These are phyloP conservation scores for Hylaea fasciaria DNA, from an alignment of 2,888 invertebrate species.

Conservation along the genomic window DNA sequence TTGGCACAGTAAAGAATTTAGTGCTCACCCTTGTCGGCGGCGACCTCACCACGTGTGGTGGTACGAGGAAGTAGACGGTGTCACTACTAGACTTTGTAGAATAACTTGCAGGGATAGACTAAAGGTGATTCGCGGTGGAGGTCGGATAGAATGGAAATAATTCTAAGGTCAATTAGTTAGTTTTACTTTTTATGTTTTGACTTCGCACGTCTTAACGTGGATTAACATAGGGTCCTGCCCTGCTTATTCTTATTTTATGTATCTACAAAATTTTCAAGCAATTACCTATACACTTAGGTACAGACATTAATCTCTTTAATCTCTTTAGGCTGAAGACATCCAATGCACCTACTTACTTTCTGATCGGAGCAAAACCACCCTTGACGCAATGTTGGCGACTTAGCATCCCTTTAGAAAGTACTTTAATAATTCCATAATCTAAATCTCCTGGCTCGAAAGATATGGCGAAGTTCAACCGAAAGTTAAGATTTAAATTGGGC, in stretches of 20 bases:
- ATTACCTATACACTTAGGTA: no score
- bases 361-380: conserved; percentile 10
- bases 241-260: no score
- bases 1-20: conserved; percentile 69
- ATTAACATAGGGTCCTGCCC: no score
- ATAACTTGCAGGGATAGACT: no score
- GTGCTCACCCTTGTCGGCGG: conserved; percentile 61
- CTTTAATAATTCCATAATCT: conserved; percentile 69
- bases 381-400: conserved; percentile 17
- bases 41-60: conserved; percentile 46
- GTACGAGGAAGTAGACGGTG: neutral
- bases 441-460: conserved; percentile 64
- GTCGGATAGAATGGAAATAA: no score
- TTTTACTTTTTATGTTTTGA: no score
- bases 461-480: conserved; percentile 73
- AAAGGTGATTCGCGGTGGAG: no score
- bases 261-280: no score
- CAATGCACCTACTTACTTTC: neutral
- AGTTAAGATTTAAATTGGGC: conserved; percentile 77
- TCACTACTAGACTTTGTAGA: neutral
- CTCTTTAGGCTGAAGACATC: no score
- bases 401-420: conserved; percentile 43
- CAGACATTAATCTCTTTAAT: no score
- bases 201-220: no score
- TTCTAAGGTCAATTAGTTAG: no score